Base-by-base conservation (phyloP, 2,797 vertebrate species). In the Oceanodroma leucorhoa region DNA sequence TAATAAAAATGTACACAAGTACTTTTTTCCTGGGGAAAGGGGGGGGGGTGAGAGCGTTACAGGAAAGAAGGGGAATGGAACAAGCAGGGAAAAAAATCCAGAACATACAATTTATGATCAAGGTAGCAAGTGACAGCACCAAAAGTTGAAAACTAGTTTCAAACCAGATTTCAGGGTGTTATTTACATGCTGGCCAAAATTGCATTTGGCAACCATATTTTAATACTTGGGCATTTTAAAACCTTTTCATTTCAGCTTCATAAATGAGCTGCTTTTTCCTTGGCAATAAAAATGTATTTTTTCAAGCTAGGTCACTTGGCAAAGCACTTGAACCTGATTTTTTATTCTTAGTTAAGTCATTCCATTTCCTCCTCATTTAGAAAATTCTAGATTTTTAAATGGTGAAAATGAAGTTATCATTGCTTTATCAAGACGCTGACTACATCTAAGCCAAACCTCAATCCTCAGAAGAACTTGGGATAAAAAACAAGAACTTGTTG, bases 291-390 rank as follows among this genome's bases (percentile, higher is more conserved):
- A 77, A 11, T 0, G 0, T 83, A 36, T 87, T 92, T 93, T 94
- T 94, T 89, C 54, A 93, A 95, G 87, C n/a, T 92, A 73, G 48
- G 81, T 93, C 81, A 90, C 66, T 92, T 95, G 89, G 89, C 75
- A 95, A 93, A 92, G 48, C n/a, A 80, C 24, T 78, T 61, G 50
- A 95, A 64, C 9, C 53, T 85, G 36, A 40, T n/a, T 60, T 69
- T 40, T 76, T 24, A 64, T 83, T 76, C 48, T 71, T 60, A 70
- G 16, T 48, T 53, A 95, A 93, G n/a, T 51, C 18, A 78, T 67
- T 89, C 38, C 0, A 85, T 92, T 95, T 95, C 38, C 41, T 71
- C 40, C 20, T 81, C 16, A 46, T 60, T 75, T 61, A 92, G 54
- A 93, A 89, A 95, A 77, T 5, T 45, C 46, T 58, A 79, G 32